Percentiles rank a stretch among this genome's conserved stretches.
Evolutionary conservation across 1,140 invertebrate genomes (phyloP).

Genomic region (Myzus persicae): DNA sequence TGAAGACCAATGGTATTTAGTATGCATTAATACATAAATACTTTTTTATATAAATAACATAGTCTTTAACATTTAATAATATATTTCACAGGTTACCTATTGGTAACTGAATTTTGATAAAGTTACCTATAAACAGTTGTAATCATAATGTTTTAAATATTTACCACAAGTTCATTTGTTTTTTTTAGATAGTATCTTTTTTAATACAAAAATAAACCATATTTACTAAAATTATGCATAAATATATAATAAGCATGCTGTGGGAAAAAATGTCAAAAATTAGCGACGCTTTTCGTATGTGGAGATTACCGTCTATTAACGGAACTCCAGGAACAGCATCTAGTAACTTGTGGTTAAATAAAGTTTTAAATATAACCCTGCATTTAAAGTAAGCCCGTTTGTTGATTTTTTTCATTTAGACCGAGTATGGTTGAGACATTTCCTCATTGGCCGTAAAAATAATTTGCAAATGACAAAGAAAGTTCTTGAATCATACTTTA

Average conservation of each 20-base stretch:
- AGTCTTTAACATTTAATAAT: background rate
- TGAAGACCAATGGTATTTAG: too few relatives aligned
- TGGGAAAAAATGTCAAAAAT: background rate
- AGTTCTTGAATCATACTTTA: conserved; percentile 36
- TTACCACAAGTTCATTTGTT: background rate
- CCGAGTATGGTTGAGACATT: conserved; percentile 37
- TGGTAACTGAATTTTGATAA: background rate
- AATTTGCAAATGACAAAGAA: conserved; percentile 51
- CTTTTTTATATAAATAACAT: background rate
- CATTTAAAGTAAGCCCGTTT: background rate
- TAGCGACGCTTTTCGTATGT: background rate
- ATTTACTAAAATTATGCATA: background rate
- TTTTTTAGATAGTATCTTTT: background rate
- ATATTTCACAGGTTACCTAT: background rate
- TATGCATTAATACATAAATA: too few relatives aligned
- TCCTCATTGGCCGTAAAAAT: conserved; percentile 50
- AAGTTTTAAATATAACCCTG: background rate
- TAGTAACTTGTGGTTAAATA: background rate
- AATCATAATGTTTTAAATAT: background rate
- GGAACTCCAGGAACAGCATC: background rate
- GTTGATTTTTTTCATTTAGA: conserved; percentile 25
- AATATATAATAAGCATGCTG: background rate
- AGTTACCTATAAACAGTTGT: background rate
- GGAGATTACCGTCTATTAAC: background rate
- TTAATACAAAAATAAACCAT: background rate